These are phyloP conservation scores for Anguilla japonica DNA, from an alignment of 2,113 vertebrate genomes.

Conservation along the genomic window DNA sequence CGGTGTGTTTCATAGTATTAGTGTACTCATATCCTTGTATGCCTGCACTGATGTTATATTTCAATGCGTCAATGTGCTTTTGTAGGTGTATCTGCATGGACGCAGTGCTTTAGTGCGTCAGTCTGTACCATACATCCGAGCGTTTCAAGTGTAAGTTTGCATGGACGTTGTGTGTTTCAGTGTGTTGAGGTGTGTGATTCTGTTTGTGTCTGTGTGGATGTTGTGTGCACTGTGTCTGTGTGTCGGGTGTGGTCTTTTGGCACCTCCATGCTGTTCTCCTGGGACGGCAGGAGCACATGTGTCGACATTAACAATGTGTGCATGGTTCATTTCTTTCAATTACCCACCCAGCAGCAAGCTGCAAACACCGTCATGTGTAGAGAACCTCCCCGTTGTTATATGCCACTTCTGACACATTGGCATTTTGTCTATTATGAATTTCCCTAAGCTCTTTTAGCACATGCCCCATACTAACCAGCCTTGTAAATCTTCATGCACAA, in stretches of 20 bases:
- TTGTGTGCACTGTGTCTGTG: not conserved
- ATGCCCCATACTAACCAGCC: not conserved
- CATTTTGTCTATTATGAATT: constrained; percentile 19
- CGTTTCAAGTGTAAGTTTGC: not conserved
- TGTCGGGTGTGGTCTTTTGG: not conserved
- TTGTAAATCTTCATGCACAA: not conserved
- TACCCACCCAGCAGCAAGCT: constrained; percentile 65
- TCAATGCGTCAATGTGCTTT: no score
- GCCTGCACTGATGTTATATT: no score
- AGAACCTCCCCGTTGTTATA: constrained; percentile 44
- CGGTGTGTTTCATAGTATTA: no score
- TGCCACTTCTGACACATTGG: constrained; percentile 41
- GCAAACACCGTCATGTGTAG: constrained; percentile 57
- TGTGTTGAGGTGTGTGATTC: not conserved
- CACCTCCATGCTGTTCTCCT: constrained; percentile 44
- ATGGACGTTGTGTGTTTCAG: not conserved
- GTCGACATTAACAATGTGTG: constrained; percentile 54
- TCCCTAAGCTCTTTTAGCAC: not conserved
- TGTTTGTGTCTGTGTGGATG: no score
- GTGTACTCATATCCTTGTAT: no score
- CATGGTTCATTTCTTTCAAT: constrained; percentile 81
- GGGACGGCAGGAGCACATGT: constrained; percentile 64
- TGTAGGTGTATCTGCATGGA: no score
- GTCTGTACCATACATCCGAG: no score
- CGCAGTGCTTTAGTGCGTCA: no score